phyloP scores from a whole-genome alignment of 92 coral and sea anemone species.

The Zoanthus gigantus region DNA sequence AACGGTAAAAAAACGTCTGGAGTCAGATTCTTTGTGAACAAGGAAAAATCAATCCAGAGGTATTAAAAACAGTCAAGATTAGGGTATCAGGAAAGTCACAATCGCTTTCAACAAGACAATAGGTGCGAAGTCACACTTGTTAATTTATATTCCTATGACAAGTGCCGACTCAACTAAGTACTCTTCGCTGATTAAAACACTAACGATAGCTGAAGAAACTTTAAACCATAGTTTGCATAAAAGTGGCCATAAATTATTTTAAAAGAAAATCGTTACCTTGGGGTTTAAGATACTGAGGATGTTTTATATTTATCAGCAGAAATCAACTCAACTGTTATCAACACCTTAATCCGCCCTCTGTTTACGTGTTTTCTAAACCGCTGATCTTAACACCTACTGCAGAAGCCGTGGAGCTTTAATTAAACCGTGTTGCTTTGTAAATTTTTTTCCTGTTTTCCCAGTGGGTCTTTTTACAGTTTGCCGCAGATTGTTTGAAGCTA shows the following conservation, averaged over 20 bases:
- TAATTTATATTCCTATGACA: neutral
- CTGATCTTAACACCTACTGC: slow-evolving; percentile 37
- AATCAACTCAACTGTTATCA: slow-evolving; percentile 8
- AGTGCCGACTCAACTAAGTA: neutral
- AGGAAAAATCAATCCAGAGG: neutral
- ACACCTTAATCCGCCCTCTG: slow-evolving; percentile 29
- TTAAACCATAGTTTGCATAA: too few relatives aligned
- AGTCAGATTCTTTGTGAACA: neutral
- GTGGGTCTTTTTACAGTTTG: slow-evolving; percentile 45
- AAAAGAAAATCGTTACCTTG: slow-evolving; percentile 1
- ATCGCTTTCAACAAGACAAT: neutral
- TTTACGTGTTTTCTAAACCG: slow-evolving; percentile 19
- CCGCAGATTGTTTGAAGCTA: slow-evolving; percentile 44
- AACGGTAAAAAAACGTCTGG: neutral
- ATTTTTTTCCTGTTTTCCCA: slow-evolving; percentile 21
- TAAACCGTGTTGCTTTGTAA: slow-evolving; percentile 43
- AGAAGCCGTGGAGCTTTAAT: slow-evolving; percentile 17
- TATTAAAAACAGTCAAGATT: neutral
- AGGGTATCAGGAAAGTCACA: neutral
- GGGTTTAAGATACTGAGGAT: slow-evolving; percentile 14
- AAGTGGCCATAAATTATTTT: slow-evolving; percentile 1
- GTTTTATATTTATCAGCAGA: slow-evolving; percentile 24
- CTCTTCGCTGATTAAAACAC: neutral
- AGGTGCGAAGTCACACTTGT: neutral
- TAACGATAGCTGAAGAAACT: neutral